These are phyloP conservation scores for Microchirus variegatus DNA, from an alignment of 2,797 vertebrate genomes.

Conservation along the genomic window DNA sequence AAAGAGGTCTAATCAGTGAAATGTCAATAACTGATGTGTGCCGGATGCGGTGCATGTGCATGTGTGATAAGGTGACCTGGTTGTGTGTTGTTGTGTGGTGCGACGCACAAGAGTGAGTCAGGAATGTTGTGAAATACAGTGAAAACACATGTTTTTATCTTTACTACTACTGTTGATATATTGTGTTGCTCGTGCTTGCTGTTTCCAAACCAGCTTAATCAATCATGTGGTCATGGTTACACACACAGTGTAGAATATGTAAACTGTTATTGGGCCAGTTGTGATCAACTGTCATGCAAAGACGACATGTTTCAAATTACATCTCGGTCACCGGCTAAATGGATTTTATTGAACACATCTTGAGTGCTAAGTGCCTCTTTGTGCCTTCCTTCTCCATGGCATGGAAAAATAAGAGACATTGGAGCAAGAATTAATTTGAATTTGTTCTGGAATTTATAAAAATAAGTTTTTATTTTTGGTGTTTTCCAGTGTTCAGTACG, in stretches of 20 bases:
- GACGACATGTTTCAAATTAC: slow-evolving; percentile 28
- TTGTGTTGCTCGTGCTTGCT: background rate
- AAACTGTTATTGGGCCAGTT: slow-evolving; percentile 21
- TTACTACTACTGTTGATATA: background rate
- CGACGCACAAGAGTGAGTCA: background rate
- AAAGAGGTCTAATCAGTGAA: too few relatives aligned
- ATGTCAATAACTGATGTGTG: too few relatives aligned
- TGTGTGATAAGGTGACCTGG: slow-evolving; percentile 8
- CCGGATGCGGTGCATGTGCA: background rate
- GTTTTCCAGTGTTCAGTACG: slow-evolving; percentile 2
- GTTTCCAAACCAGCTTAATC: slow-evolving; percentile 11
- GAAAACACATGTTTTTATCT: background rate
- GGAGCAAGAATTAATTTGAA: slow-evolving; percentile 6
- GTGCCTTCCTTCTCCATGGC: slow-evolving; percentile 14
- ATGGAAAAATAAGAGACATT: background rate
- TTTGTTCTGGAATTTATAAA: slow-evolving; percentile 7
- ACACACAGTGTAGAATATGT: slow-evolving; percentile 2
- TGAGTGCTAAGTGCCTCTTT: slow-evolving; percentile 1
- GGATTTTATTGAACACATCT: slow-evolving; percentile 11
- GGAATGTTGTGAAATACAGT: background rate
- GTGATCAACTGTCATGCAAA: slow-evolving; percentile 24
- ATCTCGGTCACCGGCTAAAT: slow-evolving; percentile 14
- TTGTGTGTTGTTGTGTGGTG: background rate
- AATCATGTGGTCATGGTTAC: slow-evolving; percentile 11
- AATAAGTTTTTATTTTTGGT: slow-evolving; percentile 2